These are phyloP conservation scores for Punctoribates punctum DNA, from an alignment of 2,888 invertebrate genomes.

Conservation along the genomic window DNA sequence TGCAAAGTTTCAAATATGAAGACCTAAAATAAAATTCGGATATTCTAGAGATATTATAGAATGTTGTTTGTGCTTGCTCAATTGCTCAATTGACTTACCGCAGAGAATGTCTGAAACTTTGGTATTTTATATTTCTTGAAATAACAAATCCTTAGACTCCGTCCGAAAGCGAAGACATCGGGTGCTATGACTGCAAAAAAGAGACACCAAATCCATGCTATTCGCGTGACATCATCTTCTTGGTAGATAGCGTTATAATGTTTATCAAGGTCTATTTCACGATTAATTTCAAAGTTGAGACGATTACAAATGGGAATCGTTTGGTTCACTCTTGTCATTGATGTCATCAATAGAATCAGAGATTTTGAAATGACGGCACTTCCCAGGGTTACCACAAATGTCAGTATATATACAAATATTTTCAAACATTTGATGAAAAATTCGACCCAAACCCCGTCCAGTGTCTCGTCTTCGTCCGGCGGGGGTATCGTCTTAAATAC, in stretches of 20 bases:
- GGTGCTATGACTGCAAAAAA: slow-evolving; percentile 51
- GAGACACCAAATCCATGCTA: slow-evolving; percentile 52
- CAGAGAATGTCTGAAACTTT: slow-evolving; percentile 42
- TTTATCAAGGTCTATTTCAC: slow-evolving; percentile 28
- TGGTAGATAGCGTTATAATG: slow-evolving; percentile 30
- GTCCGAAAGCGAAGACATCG: slow-evolving; percentile 50
- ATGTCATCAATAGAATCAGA: slow-evolving; percentile 79
- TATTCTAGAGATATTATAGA: no score
- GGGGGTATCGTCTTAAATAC: slow-evolving; percentile 40
- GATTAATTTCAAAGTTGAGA: slow-evolving; percentile 37
- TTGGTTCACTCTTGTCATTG: slow-evolving; percentile 72
- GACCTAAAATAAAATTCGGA: no score
- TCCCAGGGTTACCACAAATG: slow-evolving; percentile 45
- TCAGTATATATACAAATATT: slow-evolving; percentile 46
- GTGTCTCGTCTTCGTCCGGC: slow-evolving; percentile 40
- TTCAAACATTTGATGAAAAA: slow-evolving; percentile 46
- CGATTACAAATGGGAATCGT: slow-evolving; percentile 42
- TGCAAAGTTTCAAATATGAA: slow-evolving; percentile 20
- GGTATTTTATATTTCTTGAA: slow-evolving; percentile 50
- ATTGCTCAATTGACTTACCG: no score
- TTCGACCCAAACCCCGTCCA: slow-evolving; percentile 32
- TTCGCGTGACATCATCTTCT: slow-evolving; percentile 47
- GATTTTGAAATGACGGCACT: slow-evolving; percentile 46
- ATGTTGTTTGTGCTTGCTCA: no score
- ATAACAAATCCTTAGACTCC: slow-evolving; percentile 50